Base-by-base conservation (phyloP, 2,888 invertebrate genomes). In the Papilio demoleus region DNA sequence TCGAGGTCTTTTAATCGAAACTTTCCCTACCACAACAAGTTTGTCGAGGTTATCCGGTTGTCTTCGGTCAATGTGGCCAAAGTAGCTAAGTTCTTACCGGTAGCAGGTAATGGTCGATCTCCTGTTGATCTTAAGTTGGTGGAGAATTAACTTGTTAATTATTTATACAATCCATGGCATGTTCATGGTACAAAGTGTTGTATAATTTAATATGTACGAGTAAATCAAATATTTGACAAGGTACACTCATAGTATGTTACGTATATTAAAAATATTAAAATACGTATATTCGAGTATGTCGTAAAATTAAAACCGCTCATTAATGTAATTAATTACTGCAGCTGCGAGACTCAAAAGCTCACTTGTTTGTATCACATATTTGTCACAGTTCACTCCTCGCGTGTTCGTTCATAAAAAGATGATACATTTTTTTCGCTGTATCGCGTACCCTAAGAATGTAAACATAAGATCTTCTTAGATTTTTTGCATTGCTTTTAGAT, bases 321-420 rank as follows among this genome's bases (percentile, higher is more conserved):
- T 14, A 24, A 53, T 53, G 22, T 53, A 27, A 27, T 53, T 53
- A 53, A 53, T 53, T 53, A 53, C 53, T 22, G 24, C 50, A 24
- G 53, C 53, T 53, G 53, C n/a, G 53, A 27, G n/a, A 27, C n/a
- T 27, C 27, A 53, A 53, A 53, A 53, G 27, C 24, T 53, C 53
- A 6, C 53, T 53, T 24, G 24, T 50, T 50, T 53, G 53, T n/a
- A 53, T 27, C 53, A 53, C 27, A 53, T n/a, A 27, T 27, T 53
- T 27, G 53, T 53, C 27, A n/a, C 27, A 53, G 14, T 8, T 53
- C 27, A 11, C 19, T 47, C 6, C 22, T 6, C 53, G 27, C 14
- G 14, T 24, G 27, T n/a, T 53, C 27, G 27, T 53, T 53, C 27
- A 53, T 6, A 11, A 9, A 9, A 14, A 53, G 14, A 14, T 27